phyloP scores from a whole-genome alignment of 2,113 vertebrate genomes.

The Clarias macrocephalus region DNA sequence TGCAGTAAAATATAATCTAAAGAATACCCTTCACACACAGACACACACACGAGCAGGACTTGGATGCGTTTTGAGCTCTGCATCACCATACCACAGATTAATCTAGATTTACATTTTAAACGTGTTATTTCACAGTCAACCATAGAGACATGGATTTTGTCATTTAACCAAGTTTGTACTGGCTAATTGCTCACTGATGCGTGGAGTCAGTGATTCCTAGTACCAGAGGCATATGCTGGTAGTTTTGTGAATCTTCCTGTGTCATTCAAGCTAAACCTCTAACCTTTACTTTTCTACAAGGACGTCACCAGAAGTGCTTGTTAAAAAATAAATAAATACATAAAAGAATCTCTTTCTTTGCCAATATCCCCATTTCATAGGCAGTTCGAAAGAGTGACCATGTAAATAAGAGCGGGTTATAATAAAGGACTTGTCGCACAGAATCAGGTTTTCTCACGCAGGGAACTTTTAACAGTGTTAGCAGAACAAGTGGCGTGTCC shows the following conservation, averaged over 20 bases:
- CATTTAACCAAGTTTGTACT: conserved; percentile 38
- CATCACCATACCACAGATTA: background rate
- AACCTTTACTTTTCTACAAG: conserved; percentile 30
- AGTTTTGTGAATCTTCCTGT: background rate
- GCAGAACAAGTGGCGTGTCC: conserved; percentile 70
- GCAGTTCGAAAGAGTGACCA: conserved; percentile 34
- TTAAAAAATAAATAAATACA: conserved; percentile 12
- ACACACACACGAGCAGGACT: conserved; percentile 2
- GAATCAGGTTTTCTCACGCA: conserved; percentile 65
- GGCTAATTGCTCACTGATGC: background rate
- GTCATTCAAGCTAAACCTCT: conserved; percentile 5
- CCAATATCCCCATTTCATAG: conserved; percentile 58
- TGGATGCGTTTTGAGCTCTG: background rate
- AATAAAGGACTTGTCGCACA: conserved; percentile 52
- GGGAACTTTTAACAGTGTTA: conserved; percentile 78
- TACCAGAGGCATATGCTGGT: background rate
- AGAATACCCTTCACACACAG: conserved; percentile 20
- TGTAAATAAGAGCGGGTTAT: conserved; percentile 57
- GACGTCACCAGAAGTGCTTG: conserved; percentile 59
- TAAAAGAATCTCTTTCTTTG: conserved; percentile 53
- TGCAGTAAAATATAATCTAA: conserved; percentile 66
- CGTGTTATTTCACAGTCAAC: conserved; percentile 33
- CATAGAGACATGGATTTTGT: conserved; percentile 18
- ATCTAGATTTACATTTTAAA: conserved; percentile 27
- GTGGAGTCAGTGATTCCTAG: background rate